Percentiles rank a stretch among this genome's conserved stretches.
Evolutionary conservation across 2,888 invertebrate genomes (phyloP).

Genomic region (Amblyjoppa fuscipennis): DNA sequence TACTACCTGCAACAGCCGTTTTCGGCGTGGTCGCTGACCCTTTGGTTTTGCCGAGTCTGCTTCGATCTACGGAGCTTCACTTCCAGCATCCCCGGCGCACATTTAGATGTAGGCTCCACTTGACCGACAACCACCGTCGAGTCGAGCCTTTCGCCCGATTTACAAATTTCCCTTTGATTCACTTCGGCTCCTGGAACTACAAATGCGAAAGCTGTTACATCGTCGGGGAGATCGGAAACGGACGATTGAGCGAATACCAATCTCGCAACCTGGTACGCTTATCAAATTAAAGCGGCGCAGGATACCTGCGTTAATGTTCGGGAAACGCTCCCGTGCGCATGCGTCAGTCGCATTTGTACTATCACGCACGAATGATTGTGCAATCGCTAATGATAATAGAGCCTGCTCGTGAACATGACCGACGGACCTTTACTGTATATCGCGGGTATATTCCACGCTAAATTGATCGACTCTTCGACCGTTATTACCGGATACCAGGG

Average conservation of each 20-base stretch:
- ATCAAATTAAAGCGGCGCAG: conserved; percentile 49
- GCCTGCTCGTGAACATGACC: background rate
- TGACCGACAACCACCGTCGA: background rate
- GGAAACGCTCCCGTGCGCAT: conserved; percentile 2
- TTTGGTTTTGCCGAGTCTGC: conserved; percentile 19
- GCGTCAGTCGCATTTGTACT: background rate
- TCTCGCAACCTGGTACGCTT: conserved; percentile 49
- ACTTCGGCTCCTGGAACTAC: conserved; percentile 28
- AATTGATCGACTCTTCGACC: background rate
- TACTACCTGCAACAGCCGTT: conserved; percentile 67
- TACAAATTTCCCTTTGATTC: conserved; percentile 58
- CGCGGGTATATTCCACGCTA: background rate
- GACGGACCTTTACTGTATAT: background rate
- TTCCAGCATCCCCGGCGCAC: background rate
- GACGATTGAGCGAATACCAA: conserved; percentile 61
- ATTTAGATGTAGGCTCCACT: conserved; percentile 8
- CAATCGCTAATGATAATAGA: conserved; percentile 22
- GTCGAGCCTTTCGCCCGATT: conserved; percentile 10
- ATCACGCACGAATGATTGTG: background rate
- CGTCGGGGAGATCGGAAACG: background rate
- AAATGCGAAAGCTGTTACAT: conserved; percentile 32
- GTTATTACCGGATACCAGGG: background rate
- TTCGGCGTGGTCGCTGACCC: conserved; percentile 48
- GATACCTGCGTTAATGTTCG: conserved; percentile 49
- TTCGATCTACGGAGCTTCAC: background rate